These are phyloP conservation scores for Teleogryllus occipitalis DNA, from an alignment of 1,140 invertebrate genomes.

Conservation along the genomic window DNA sequence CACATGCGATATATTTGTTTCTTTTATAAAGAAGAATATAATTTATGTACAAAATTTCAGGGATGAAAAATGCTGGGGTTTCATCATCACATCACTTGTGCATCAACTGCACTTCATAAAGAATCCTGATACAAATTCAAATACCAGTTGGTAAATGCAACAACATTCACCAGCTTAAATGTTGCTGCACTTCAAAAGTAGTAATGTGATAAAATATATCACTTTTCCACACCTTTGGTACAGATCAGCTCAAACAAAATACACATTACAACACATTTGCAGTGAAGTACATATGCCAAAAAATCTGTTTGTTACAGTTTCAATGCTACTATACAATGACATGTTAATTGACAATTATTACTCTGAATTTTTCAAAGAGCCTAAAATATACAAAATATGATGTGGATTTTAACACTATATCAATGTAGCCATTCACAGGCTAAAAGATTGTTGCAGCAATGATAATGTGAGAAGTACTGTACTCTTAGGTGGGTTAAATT, in stretches of 20 bases:
- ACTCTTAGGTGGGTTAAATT: neutral
- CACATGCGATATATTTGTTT: conserved; percentile 17
- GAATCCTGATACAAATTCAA: neutral
- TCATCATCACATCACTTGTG: conserved; percentile 16
- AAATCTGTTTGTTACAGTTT: neutral
- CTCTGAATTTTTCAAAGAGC: neutral
- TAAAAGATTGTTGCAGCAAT: neutral
- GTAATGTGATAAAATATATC: conserved; percentile 1
- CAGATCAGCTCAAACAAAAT: neutral
- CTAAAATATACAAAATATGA: neutral
- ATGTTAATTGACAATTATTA: neutral
- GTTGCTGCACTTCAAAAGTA: neutral
- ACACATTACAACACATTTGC: neutral
- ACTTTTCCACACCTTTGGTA: neutral
- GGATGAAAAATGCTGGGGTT: conserved; percentile 21
- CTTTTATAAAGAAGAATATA: conserved; percentile 20
- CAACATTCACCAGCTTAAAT: conserved; percentile 1
- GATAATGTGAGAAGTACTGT: neutral
- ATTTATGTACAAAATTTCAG: conserved; percentile 19
- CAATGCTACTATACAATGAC: too few relatives aligned
- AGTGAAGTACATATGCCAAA: conserved; percentile 4
- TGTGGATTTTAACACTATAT: neutral
- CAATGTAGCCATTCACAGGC: neutral
- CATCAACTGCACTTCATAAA: conserved; percentile 18
- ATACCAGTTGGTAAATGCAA: neutral